Conservation (phyloP, 2,888 invertebrate genomes). For the Tupiocoris notatus region DNA sequence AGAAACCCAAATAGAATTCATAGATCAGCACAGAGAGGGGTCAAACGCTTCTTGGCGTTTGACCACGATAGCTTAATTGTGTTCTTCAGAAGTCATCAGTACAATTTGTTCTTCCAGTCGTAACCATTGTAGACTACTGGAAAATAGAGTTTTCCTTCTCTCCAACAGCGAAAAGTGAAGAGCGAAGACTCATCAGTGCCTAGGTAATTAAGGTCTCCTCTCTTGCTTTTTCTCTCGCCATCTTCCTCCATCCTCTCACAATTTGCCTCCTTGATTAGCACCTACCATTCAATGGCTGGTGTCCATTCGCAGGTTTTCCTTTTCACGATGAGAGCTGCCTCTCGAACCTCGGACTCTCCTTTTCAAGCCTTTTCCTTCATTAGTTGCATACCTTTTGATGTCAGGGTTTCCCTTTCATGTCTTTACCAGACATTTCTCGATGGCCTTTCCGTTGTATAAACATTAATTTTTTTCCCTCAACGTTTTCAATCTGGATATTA, state of each 20-base stretch:
- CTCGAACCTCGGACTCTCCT: neutral
- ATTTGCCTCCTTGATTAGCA: slow-evolving; percentile 20
- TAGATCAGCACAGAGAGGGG: too few relatives aligned
- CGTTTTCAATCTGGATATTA: neutral
- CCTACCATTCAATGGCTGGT: slow-evolving; percentile 5
- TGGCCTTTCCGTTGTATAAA: neutral
- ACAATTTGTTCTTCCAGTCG: too few relatives aligned
- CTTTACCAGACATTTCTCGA: neutral
- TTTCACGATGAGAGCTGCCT: neutral
- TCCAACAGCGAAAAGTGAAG: neutral
- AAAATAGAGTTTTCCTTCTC: neutral
- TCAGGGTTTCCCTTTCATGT: slow-evolving; percentile 3
- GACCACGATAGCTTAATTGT: too few relatives aligned
- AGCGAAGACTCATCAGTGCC: slow-evolving; percentile 20
- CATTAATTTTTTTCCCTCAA: neutral
- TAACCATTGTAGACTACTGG: too few relatives aligned
- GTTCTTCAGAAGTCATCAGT: too few relatives aligned
- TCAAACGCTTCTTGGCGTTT: too few relatives aligned
- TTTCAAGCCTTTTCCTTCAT: slow-evolving; percentile 27
- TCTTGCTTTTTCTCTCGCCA: neutral
- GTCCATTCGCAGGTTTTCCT: slow-evolving; percentile 13
- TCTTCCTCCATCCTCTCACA: neutral
- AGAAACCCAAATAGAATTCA: too few relatives aligned
- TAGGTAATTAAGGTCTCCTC: slow-evolving; percentile 15
- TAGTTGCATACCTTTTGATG: slow-evolving; percentile 29